These are phyloP conservation scores for Platycheirus rosarum DNA, from an alignment of 2,888 invertebrate genomes.

Conservation along the genomic window DNA sequence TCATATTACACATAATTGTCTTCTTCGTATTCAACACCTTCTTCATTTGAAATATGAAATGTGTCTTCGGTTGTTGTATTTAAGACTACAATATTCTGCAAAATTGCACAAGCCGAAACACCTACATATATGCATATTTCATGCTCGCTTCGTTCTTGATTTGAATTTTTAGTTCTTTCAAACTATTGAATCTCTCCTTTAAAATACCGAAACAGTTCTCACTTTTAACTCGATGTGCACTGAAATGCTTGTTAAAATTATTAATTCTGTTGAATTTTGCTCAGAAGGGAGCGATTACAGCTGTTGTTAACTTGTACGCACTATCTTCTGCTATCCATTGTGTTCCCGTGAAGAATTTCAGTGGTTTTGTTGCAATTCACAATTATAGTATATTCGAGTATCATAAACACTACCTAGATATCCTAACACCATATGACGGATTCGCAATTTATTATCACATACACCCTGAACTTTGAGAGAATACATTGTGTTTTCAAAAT, in stretches of 20 bases:
- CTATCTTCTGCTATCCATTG: conserved; percentile 59
- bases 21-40: too few species aligned
- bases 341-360: conserved; percentile 31
- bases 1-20: too few species aligned
- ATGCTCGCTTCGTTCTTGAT: not conserved
- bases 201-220: not conserved
- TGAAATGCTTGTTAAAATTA: not conserved
- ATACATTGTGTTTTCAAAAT: conserved; percentile 51
- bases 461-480: conserved; percentile 49
- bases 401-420: too few species aligned
- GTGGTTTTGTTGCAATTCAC: conserved; percentile 24
- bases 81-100: not conserved
- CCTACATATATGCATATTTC: not conserved
- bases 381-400: conserved; percentile 40
- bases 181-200: not conserved
- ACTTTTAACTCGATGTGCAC: not conserved
- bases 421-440: conserved; percentile 49
- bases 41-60: not conserved
- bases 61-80: not conserved
- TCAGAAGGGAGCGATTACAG: not conserved
- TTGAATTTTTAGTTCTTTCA: not conserved
- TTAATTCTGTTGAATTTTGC: not conserved
- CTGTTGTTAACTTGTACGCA: not conserved
- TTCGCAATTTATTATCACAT: conserved; percentile 39
- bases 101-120: not conserved